phyloP scores from a whole-genome alignment of 1,140 invertebrate species.

The Pseudoatta argentina region DNA sequence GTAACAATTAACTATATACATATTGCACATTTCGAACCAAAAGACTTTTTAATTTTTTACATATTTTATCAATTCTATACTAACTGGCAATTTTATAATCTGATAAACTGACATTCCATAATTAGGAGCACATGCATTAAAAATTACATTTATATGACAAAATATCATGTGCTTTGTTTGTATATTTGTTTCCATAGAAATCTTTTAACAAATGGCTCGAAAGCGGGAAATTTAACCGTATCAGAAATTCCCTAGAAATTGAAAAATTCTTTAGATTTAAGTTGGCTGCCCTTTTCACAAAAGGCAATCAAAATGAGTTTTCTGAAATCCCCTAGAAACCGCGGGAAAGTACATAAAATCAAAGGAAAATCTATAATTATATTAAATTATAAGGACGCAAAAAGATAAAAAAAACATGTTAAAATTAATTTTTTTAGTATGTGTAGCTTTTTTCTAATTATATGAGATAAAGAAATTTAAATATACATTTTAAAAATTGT shows the following conservation, averaged over 20 bases:
- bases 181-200: conserved; percentile 70
- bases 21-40: neutral
- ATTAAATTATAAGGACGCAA: no score
- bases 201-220: neutral
- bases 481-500: neutral
- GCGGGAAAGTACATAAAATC: no score
- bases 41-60: neutral
- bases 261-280: neutral
- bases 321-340: no score
- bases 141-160: conserved; percentile 3
- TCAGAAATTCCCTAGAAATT: neutral
- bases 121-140: neutral
- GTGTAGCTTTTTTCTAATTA: neutral
- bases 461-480: neutral
- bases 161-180: conserved; percentile 59
- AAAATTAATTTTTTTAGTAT: no score
- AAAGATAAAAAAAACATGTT: no score
- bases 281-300: no score
- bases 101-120: neutral
- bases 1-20: neutral
- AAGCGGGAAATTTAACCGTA: neutral
- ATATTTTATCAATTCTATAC: neutral
- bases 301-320: no score
- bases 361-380: no score
- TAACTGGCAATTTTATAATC: neutral